Evolutionary conservation across 1,140 invertebrate genomes (phyloP), one percentile per base, ranked within the genome.

Genomic region (Coelopa frigida): DNA sequence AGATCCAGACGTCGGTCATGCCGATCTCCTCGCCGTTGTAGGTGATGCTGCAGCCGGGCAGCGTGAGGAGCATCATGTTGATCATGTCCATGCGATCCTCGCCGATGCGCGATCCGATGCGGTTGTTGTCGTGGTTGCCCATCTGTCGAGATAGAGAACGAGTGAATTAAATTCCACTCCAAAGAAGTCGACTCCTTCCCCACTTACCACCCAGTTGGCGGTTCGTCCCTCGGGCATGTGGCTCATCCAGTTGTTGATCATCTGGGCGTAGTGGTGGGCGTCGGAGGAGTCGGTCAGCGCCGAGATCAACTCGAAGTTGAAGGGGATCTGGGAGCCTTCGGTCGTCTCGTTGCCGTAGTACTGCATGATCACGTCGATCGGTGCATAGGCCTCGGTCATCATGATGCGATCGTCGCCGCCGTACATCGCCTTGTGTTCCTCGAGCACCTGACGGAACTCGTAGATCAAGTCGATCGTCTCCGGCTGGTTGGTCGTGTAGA

Each of bases 21-120:
- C 83, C 87, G 23, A 89, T 77, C 67, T 91, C 88, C 67, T 91
- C 87, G 5, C 87, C 87, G 70, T 87, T 65, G 38, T 69, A 91
- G 4, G 80, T 82, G 14, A 88, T 73, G 7, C 81, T 73, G 4
- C 84, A 76, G 2, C 89, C 89, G 2, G 85, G 84, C 12, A 89
- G 58, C 3, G 84, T 54, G n/a, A 82, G 58, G 3, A 78, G 68
- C 27, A 90, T 51, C 72, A 86, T 83, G 50, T 82, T 78, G 51
- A 82, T 70, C 12, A 74, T 74, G 67, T 87, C 85, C 0, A 83
- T 75, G 15, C 79, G 65, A 24, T 79, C 72, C 0, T 52, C 48
- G 1, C 82, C 83, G 40, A 80, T 68, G 29, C 83, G 72, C 0
- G 72, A 68, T 0, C 76, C 75, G 33, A 83, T 68, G 11, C 84